Evolutionary conservation across 2,113 vertebrate genomes (phyloP), one percentile per base, ranked within the genome.

Genomic region (Tetrax tetrax): DNA sequence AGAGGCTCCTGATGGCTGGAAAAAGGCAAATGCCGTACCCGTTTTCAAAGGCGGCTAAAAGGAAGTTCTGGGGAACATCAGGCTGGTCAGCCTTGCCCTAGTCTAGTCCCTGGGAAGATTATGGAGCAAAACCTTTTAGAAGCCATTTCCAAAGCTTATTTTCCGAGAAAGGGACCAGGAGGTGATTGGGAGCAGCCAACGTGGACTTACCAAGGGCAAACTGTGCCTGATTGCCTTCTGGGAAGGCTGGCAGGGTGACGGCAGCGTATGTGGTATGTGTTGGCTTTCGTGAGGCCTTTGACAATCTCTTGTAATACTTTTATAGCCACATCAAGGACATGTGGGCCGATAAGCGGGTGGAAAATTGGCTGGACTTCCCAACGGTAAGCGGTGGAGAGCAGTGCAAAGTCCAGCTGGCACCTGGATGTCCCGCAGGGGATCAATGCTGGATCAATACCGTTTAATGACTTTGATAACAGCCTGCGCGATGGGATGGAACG

Each of bases 21-120:
- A 29, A 7, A 60, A 45, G 59, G 53, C 22, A 35, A 27, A 35
- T 33, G 24, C 23, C 3, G 2, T 43, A 9, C 20, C 6, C 1
- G 0, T 72, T 56, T 59, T n/a, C 56, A 28, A 7, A 70, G 10
- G 17, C 0, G 0, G 1, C 57, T 41, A 2, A 7, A 29, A 87
- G 57, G 29, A 89, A 24, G 29, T 38, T 77, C 27, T 69, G 60
- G 24, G 24, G 21, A 72, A 13, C 7, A 35, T 19, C 57, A 77
- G 25, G 8, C 19, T 38, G 17, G 23, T 77, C 31, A 59, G 22
- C 37, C 17, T n/a, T 21, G 9, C 56, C 9, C 17, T 38, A 7
- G 33, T 38, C 17, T 38, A 7, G 33, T 38, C 54, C 29, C 24
- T 66, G 22, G 19, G 12, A 31, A 51, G 37, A 11, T 20, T 4